Percentiles rank a stretch among this genome's conserved stretches.
These are phyloP conservation scores for Holacanthella duospinosa DNA, from an alignment of 2,888 invertebrate species.

Conservation along the genomic window DNA sequence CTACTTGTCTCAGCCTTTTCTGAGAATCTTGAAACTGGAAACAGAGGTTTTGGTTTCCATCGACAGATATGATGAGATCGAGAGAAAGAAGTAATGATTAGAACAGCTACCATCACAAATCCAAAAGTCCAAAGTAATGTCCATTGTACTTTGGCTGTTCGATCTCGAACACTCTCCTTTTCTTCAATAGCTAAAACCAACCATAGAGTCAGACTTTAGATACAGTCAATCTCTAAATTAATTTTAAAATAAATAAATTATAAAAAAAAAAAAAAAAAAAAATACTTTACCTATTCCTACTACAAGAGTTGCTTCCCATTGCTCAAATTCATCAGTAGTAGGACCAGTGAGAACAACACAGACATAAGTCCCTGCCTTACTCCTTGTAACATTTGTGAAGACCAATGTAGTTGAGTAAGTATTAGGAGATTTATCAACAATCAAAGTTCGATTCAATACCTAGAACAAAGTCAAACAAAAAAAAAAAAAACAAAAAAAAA, in stretches of 20 bases:
- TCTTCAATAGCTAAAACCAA: not conserved
- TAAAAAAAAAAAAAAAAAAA: not conserved
- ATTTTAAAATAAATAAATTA: not conserved
- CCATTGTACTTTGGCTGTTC: slow-evolving; percentile 21
- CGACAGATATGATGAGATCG: slow-evolving; percentile 13
- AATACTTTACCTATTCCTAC: slow-evolving; percentile 13
- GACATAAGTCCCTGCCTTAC: slow-evolving; percentile 28
- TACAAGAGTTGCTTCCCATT: slow-evolving; percentile 26
- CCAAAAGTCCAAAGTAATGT: slow-evolving; percentile 29
- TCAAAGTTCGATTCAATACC: slow-evolving; percentile 26
- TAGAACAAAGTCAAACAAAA: slow-evolving; percentile 12
- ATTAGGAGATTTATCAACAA: slow-evolving; percentile 20
- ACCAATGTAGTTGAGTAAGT: slow-evolving; percentile 26
- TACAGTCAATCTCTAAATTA: too few species aligned
- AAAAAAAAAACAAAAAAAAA: not conserved
- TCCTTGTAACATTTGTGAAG: slow-evolving; percentile 27
- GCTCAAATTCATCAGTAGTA: not conserved
- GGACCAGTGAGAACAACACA: slow-evolving; percentile 26
- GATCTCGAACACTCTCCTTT: not conserved
- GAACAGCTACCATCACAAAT: slow-evolving; percentile 28
- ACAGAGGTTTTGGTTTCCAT: not conserved
- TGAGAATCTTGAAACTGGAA: not conserved
- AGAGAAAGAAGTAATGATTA: slow-evolving; percentile 23
- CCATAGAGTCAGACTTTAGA: too few species aligned
- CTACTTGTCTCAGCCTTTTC: not conserved